Conservation (phyloP, 2,797 vertebrate species). For the Fistularia tabacaria region DNA sequence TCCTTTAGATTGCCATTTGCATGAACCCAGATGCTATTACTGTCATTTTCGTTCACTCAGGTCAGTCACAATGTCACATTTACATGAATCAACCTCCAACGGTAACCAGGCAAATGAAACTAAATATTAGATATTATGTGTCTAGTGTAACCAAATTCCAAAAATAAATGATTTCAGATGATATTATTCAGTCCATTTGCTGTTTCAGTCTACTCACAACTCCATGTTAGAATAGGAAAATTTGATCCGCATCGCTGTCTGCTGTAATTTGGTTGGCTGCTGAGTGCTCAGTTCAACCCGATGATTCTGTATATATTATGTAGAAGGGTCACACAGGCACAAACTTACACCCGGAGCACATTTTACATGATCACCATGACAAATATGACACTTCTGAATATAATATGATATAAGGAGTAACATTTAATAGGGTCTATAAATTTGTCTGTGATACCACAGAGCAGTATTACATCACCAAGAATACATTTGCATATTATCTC, state of each 20-base stretch:
- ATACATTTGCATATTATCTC: background rate
- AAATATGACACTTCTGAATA: conserved; percentile 5
- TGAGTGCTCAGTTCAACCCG: conserved; percentile 6
- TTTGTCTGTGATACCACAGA: background rate
- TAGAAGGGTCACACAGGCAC: background rate
- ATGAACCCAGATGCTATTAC: conserved; percentile 44
- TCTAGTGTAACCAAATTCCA: conserved; percentile 40
- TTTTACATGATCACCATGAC: conserved; percentile 47
- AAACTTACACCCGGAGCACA: conserved; percentile 1
- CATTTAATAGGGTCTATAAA: conserved; percentile 24
- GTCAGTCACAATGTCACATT: conserved; percentile 23
- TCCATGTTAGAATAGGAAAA: conserved; percentile 43
- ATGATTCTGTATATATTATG: conserved; percentile 7
- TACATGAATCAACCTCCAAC: conserved; percentile 26
- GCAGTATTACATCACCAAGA: background rate
- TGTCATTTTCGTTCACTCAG: conserved; percentile 35
- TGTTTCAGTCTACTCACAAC: conserved; percentile 27
- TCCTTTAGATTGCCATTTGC: conserved; percentile 58
- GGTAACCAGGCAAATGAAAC: conserved; percentile 45
- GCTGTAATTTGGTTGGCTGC: conserved; percentile 5
- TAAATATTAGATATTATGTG: conserved; percentile 35
- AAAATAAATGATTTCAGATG: conserved; percentile 58
- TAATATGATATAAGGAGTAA: conserved; percentile 23
- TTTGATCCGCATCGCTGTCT: conserved; percentile 39
- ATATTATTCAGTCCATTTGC: conserved; percentile 69